These are phyloP conservation scores for Bos taurus DNA, from an alignment of 2,113 vertebrate species.

Conservation along the genomic window DNA sequence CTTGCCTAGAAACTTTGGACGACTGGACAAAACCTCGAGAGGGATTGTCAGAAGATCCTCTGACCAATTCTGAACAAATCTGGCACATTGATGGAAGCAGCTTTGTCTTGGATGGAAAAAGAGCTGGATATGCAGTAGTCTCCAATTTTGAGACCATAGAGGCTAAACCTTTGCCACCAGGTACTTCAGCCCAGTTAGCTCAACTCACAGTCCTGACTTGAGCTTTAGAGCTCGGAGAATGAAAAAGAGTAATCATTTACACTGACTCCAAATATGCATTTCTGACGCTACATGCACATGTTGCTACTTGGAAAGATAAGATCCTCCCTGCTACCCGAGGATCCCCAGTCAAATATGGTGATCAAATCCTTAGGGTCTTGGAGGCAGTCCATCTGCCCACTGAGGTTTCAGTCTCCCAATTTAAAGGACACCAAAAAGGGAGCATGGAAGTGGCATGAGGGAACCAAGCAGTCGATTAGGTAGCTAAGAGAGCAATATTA, in stretches of 20 bases:
- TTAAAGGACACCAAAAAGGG: neutral
- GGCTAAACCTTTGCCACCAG: neutral
- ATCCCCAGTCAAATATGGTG: neutral
- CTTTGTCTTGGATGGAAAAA: neutral
- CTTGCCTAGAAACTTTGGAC: neutral
- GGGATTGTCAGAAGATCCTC: neutral
- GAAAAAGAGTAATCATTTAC: neutral
- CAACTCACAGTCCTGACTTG: neutral
- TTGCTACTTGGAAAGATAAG: neutral
- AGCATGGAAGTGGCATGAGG: neutral
- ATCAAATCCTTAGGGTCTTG: neutral
- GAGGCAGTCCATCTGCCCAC: neutral
- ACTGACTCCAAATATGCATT: neutral
- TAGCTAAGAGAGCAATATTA: neutral
- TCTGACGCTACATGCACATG: accelerated
- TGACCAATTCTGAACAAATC: neutral
- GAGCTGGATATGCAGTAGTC: neutral
- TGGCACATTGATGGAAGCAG: neutral
- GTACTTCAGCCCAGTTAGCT: neutral
- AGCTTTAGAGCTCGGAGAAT: neutral
- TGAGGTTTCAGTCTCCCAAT: neutral
- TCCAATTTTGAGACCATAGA: neutral
- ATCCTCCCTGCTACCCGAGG: no score
- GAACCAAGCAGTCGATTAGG: neutral
- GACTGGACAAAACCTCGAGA: neutral